phyloP scores from a whole-genome alignment of 2,797 vertebrate species.

The Centroberyx gerrardi region DNA sequence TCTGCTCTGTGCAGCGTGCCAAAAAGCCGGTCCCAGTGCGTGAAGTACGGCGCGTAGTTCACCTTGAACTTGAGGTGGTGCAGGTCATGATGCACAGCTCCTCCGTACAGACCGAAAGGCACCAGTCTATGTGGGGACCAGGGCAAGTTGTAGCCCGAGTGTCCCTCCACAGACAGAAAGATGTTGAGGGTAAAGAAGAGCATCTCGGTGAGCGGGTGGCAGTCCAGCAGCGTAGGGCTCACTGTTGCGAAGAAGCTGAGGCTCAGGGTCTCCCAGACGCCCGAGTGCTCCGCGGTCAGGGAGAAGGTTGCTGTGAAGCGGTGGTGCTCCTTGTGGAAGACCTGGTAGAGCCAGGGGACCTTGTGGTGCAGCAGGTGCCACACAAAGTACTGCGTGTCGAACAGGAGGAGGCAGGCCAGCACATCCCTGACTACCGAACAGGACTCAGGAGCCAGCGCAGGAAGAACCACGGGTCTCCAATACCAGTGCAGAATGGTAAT shows the following conservation, averaged over 20 bases:
- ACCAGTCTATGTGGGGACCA: conserved; percentile 91
- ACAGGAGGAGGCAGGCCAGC: conserved; percentile 87
- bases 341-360: conserved; percentile 90
- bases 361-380: conserved; percentile 93
- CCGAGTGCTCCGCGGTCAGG: conserved; percentile 88
- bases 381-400: conserved; percentile 89
- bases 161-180: conserved; percentile 92
- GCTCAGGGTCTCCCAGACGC: conserved; percentile 88
- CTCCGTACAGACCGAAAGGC: conserved; percentile 90
- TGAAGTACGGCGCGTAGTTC: conserved; percentile 94
- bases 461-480: conserved; percentile 75
- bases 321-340: conserved; percentile 90
- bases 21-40: conserved; percentile 91
- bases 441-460: conserved; percentile 80
- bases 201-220: conserved; percentile 90
- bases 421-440: conserved; percentile 77
- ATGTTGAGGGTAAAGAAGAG: conserved; percentile 89
- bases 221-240: conserved; percentile 83
- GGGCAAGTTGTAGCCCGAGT: conserved; percentile 91
- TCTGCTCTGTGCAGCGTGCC: conserved; percentile 76
- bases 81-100: conserved; percentile 89
- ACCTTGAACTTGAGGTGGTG: conserved; percentile 90
- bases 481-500: conserved; percentile 85
- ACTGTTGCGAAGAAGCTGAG: conserved; percentile 87
- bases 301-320: conserved; percentile 87